A percentile compares a stretch with the other conserved stretches of the same genome.
Evolutionary conservation across 2,888 invertebrate species (phyloP).

Genomic region (Microdon myrmicae): DNA sequence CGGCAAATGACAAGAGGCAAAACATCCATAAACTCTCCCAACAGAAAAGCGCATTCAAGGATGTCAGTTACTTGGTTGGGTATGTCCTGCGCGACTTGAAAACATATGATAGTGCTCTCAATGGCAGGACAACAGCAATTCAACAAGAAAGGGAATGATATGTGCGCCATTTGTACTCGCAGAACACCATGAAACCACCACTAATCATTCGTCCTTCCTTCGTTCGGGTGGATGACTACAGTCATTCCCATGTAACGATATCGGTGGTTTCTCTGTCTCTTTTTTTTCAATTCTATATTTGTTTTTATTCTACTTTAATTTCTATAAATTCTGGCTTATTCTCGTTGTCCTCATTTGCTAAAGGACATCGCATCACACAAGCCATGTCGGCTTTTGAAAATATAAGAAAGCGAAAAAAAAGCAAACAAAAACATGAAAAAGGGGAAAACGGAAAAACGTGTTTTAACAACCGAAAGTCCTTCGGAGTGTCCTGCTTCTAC

Average conservation of each 20-base stretch:
- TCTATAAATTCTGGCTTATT: conserved; percentile 26
- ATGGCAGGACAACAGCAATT: conserved; percentile 27
- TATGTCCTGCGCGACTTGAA: conserved; percentile 24
- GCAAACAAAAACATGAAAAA: no score
- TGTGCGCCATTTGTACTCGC: conserved; percentile 16
- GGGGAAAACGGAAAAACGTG: no score
- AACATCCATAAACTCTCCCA: conserved; percentile 10
- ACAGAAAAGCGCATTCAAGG: conserved; percentile 19
- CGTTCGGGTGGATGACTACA: conserved; percentile 5
- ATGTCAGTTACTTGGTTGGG: conserved; percentile 24
- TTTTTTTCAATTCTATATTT: not conserved
- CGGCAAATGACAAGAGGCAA: conserved; percentile 5
- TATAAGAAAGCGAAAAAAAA: no score
- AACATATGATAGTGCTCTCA: conserved; percentile 32
- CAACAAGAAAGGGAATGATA: conserved; percentile 30
- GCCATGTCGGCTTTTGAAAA: conserved; percentile 18
- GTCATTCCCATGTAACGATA: conserved; percentile 4
- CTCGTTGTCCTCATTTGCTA: conserved; percentile 12
- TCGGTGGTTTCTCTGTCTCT: conserved; percentile 1
- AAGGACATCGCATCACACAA: conserved; percentile 14
- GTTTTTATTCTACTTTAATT: conserved; percentile 10
- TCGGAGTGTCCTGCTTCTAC: conserved; percentile 26
- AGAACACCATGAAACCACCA: conserved; percentile 3
- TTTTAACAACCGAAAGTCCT: conserved; percentile 41
- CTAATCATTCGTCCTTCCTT: conserved; percentile 1